These are phyloP conservation scores for Bilobella aurantiaca DNA, from an alignment of 1,140 invertebrate species.

Conservation along the genomic window DNA sequence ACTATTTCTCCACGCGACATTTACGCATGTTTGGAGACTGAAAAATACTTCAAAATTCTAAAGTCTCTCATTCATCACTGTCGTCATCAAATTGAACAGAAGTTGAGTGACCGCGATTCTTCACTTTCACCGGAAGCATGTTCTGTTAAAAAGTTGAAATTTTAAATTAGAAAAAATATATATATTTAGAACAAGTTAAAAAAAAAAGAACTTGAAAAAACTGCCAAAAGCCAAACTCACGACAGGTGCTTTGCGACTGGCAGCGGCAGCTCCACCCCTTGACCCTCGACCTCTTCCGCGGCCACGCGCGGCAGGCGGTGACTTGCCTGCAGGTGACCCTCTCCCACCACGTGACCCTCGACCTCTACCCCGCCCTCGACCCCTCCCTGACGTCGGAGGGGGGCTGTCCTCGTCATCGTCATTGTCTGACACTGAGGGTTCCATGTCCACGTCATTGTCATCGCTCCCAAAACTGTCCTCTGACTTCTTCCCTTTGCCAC, in stretches of 20 bases:
- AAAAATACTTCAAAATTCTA: too few species aligned
- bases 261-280: background rate
- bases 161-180: too few species aligned
- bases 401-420: background rate
- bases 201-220: too few species aligned
- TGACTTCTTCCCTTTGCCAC: too few species aligned
- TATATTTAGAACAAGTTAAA: too few species aligned
- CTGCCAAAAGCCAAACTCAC: too few species aligned
- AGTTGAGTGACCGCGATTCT: background rate
- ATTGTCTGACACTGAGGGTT: background rate
- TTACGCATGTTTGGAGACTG: too few species aligned
- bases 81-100: constrained; percentile 3
- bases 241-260: too few species aligned
- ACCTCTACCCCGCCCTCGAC: background rate
- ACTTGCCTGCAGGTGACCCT: background rate
- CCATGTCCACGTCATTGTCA: background rate
- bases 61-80: constrained; percentile 2
- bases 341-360: background rate
- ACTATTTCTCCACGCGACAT: too few species aligned
- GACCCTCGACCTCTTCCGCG: background rate
- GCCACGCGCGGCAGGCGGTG: constrained; percentile 2
- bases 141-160: background rate
- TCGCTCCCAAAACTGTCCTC: background rate
- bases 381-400: background rate
- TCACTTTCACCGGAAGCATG: background rate